Evolutionary conservation across 2,113 vertebrate genomes (phyloP).

Genomic region (Sprattus sprattus): DNA sequence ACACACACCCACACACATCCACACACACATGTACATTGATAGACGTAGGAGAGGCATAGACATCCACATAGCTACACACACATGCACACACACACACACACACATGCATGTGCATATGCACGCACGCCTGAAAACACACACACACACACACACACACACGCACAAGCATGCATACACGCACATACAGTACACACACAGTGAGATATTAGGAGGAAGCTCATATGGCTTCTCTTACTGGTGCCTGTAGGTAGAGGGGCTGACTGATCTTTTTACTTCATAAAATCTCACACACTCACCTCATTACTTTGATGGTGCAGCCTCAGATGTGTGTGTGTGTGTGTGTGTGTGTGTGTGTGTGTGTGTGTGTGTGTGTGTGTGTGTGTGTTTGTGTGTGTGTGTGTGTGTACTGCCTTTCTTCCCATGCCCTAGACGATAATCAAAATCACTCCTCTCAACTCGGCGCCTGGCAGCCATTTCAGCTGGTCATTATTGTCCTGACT

Average conservation of each 20-base stretch:
- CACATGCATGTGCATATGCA: not conserved
- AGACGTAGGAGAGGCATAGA: not conserved
- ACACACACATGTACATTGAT: not conserved
- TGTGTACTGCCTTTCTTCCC: too few relatives aligned
- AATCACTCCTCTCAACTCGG: too few relatives aligned
- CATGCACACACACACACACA: not conserved
- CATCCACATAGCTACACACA: not conserved
- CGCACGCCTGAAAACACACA: not conserved
- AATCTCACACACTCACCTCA: conserved; percentile 7
- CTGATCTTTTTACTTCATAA: not conserved
- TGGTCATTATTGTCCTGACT: too few relatives aligned
- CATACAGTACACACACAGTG: not conserved
- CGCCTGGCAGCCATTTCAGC: too few relatives aligned
- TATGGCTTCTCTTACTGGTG: not conserved
- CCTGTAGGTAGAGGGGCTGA: not conserved
- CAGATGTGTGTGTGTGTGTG: not conserved
- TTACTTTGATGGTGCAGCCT: not conserved
- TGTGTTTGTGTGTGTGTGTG: not conserved
- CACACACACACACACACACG: not conserved
- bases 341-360: not conserved
- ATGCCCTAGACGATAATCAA: too few relatives aligned
- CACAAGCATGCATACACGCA: not conserved
- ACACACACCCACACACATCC: not conserved
- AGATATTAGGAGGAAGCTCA: not conserved
- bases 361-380: not conserved